Percentiles rank a stretch among this genome's conserved stretches.
Evolutionary conservation across 1,140 invertebrate species (phyloP).

Genomic region (Teleogryllus occipitalis): DNA sequence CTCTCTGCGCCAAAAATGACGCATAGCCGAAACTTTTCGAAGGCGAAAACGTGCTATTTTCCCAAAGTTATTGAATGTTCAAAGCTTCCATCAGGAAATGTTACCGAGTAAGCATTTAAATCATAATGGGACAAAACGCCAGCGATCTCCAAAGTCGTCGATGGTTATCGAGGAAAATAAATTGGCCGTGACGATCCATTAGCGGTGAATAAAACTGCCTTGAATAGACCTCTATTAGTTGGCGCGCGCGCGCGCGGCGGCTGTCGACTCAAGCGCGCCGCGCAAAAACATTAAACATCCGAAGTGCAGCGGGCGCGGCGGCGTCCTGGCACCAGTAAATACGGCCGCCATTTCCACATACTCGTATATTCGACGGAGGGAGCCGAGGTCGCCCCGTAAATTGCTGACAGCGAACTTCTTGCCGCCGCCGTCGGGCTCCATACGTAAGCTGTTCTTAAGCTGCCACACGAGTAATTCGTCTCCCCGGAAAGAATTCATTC

Average conservation of each 20-base stretch:
- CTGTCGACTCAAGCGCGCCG: background rate
- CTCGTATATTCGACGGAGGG: background rate
- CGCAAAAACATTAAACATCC: background rate
- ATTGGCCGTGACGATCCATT: background rate
- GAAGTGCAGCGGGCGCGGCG: background rate
- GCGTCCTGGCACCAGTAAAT: background rate
- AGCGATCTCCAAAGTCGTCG: background rate
- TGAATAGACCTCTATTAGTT: too few relatives aligned
- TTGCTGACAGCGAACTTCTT: background rate
- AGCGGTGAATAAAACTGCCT: background rate
- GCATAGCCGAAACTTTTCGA: too few relatives aligned
- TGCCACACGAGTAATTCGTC: background rate
- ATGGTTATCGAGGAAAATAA: conserved; percentile 1
- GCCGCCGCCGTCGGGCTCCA: too few relatives aligned
- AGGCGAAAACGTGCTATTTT: too few relatives aligned
- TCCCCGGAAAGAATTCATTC: conserved; percentile 1
- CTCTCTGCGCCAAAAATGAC: too few relatives aligned
- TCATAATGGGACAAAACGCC: too few relatives aligned
- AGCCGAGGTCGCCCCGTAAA: background rate
- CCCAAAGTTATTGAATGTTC: too few relatives aligned
- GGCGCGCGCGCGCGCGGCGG: too few relatives aligned
- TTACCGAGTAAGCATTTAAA: too few relatives aligned
- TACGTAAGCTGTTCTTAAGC: background rate
- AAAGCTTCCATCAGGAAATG: too few relatives aligned
- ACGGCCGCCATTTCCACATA: background rate